A percentile compares a stretch with the other conserved stretches of the same genome.
Conservation (phyloP, 2,797 vertebrate species). For the Takifugu rubripes region DNA sequence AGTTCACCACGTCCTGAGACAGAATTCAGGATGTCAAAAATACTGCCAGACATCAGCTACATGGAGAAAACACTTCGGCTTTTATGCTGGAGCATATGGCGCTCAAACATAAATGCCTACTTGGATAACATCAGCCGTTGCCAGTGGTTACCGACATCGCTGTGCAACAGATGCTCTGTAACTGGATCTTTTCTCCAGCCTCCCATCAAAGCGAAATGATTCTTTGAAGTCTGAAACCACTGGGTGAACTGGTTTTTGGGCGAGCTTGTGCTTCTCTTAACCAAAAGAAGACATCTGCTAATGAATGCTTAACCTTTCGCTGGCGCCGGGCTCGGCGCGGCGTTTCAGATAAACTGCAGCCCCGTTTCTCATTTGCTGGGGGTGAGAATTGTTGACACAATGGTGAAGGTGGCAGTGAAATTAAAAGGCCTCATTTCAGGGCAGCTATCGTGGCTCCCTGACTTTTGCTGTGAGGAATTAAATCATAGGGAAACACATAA, state of each 20-base stretch:
- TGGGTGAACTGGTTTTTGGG: slow-evolving; percentile 22
- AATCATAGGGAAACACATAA: slow-evolving; percentile 84
- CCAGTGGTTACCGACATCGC: slow-evolving; percentile 31
- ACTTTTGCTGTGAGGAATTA: slow-evolving; percentile 76
- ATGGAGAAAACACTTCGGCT: slow-evolving; percentile 30
- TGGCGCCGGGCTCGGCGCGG: slow-evolving; percentile 30
- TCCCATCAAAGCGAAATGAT: slow-evolving; percentile 27
- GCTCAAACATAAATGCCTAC: slow-evolving; percentile 33
- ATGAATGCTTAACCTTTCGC: slow-evolving; percentile 32
- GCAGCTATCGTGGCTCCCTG: slow-evolving; percentile 62
- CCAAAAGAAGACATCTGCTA: slow-evolving; percentile 11
- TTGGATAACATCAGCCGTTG: slow-evolving; percentile 38
- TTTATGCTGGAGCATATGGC: slow-evolving; percentile 17
- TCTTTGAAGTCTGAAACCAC: slow-evolving; percentile 38
- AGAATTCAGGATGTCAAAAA: slow-evolving; percentile 19
- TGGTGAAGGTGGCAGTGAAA: slow-evolving; percentile 68
- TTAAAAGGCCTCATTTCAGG: slow-evolving; percentile 74
- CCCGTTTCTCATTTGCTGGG: slow-evolving; percentile 13
- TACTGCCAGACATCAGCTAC: slow-evolving; percentile 33
- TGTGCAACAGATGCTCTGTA: slow-evolving; percentile 35
- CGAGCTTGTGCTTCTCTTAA: slow-evolving; percentile 15
- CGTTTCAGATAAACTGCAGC: slow-evolving; percentile 48
- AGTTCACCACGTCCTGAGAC: slow-evolving; percentile 91
- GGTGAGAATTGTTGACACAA: slow-evolving; percentile 62
- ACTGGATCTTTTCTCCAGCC: slow-evolving; percentile 14